Evolutionary conservation across 23 tunicate species (phyloP), one percentile per base, ranked within the genome.

Genomic region (Pegea sp.): DNA sequence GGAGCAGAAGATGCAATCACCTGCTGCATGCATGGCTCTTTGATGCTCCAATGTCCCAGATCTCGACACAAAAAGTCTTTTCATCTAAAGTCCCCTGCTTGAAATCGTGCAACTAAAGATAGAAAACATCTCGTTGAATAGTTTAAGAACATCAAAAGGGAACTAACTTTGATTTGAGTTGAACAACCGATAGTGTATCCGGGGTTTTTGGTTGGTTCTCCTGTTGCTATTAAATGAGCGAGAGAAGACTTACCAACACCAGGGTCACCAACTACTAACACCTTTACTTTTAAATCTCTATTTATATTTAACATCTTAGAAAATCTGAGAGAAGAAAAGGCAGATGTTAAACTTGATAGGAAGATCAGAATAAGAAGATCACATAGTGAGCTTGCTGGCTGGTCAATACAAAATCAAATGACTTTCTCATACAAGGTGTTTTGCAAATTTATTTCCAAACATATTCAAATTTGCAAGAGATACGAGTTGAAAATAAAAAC

Each of bases 11-110:
- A n/a, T n/a, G n/a, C 46, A 38, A 31, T 33, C 38, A 79, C 80
- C 93, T 44, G 31, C 93, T 72, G 33, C 75, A 71, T 4, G 80
- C 53, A 33, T 81, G 93, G 33, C 93, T 81, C 34, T 72, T 81
- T 5, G 93, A 81, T 28, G 93, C 93, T 24, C 93, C 93, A 46
- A 81, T 66, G 55, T 81, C 93, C 93, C 93, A 81, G 2, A 81
- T 33, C 58, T 81, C 93, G 3, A 71, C 38, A 43, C 93, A 81
- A 44, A 46, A 81, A 13, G 80, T 72, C 63, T 59, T 34, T 49
- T 81, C 93, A n/a, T 66, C 74, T 0, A 76, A 60, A n/a, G 93
- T 81, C 24, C 93, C 93, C 54, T 62, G 84, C 49, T 81, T 81
- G 66, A 50, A 81, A 57, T 81, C 93, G 49, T 81, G 93, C 16